Conservation (phyloP, 2,797 vertebrate species). For the Spea hammondii region DNA sequence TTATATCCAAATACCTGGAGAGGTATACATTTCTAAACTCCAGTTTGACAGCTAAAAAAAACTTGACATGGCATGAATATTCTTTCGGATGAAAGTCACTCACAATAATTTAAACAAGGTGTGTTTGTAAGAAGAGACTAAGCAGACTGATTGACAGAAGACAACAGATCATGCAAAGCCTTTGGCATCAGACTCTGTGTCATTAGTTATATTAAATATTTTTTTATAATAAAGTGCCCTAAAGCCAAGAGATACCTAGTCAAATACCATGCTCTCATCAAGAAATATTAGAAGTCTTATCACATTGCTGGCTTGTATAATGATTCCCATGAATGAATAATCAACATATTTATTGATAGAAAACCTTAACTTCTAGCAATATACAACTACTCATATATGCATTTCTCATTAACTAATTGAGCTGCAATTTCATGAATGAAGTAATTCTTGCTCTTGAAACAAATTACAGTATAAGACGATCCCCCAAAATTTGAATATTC, state of each 20-base stretch:
- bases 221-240: conserved; percentile 4
- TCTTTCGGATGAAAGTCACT: neutral
- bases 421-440: conserved; percentile 7
- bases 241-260: neutral
- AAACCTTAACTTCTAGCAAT: conserved; percentile 8
- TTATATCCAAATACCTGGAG: no score
- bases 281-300: neutral
- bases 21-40: no score
- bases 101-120: neutral
- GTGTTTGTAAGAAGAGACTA: neutral
- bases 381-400: conserved; percentile 2
- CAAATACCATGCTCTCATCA: neutral
- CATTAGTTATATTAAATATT: conserved; percentile 12
- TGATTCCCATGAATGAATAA: conserved; percentile 12
- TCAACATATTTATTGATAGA: conserved; percentile 29
- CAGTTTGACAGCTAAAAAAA: no score
- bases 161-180: neutral
- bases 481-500: neutral
- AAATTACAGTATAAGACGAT: neutral
- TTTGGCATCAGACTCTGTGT: neutral
- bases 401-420: neutral
- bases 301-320: neutral
- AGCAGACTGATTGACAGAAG: neutral
- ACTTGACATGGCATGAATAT: no score
- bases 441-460: conserved; percentile 4